phyloP scores from a whole-genome alignment of 1,140 invertebrate genomes.

The Rhopalosiphum padi region DNA sequence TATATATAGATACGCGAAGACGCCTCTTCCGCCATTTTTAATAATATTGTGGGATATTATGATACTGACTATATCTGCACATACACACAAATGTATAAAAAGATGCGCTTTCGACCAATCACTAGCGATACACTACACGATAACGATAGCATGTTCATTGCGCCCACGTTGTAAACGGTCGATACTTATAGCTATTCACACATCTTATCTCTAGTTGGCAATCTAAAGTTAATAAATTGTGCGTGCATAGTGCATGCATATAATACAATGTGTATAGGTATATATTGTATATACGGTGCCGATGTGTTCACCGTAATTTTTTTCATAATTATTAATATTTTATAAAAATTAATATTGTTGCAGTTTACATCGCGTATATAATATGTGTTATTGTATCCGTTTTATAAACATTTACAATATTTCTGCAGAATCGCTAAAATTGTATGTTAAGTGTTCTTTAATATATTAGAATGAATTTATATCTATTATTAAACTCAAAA shows the following conservation, averaged over 20 bases:
- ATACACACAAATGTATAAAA: neutral
- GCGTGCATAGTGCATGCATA: neutral
- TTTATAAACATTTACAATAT: neutral
- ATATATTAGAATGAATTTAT: neutral
- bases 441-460: neutral
- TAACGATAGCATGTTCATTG: neutral
- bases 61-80: neutral
- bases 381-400: neutral
- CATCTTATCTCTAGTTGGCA: neutral
- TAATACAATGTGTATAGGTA: neutral
- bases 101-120: neutral
- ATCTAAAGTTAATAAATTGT: conserved; percentile 4
- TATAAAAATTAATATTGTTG: neutral
- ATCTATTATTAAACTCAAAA: neutral
- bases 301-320: conserved; percentile 1
- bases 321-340: neutral
- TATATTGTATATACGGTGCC: neutral
- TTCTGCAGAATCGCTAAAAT: neutral
- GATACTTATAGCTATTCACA: neutral
- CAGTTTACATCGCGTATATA: neutral
- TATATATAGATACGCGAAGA: neutral
- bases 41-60: conserved; percentile 5
- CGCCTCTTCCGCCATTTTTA: conserved; percentile 12
- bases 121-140: neutral
- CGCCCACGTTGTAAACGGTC: neutral